phyloP scores from a whole-genome alignment of 2,797 vertebrate species.

The Glossophaga mutica region DNA sequence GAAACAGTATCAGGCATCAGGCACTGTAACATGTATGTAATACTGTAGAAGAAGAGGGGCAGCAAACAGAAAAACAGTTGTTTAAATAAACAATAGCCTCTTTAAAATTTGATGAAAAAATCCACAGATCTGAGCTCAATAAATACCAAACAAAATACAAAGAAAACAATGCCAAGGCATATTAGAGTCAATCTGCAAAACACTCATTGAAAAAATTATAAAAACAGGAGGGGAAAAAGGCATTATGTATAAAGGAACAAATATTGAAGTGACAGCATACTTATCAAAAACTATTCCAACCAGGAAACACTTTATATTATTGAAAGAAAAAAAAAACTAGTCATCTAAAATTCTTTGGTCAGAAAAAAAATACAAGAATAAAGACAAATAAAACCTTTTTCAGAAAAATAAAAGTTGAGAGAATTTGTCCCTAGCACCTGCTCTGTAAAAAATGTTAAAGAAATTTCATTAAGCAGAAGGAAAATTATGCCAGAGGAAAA shows the following conservation, averaged over 20 bases:
- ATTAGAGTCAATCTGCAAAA: background rate
- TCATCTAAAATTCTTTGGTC: background rate
- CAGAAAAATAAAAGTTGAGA: background rate
- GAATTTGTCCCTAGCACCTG: background rate
- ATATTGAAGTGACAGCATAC: background rate
- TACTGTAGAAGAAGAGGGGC: background rate
- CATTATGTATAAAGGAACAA: background rate
- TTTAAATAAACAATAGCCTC: background rate
- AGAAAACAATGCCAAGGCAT: background rate
- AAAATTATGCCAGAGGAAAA: background rate
- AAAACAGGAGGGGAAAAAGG: background rate
- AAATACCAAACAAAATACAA: background rate
- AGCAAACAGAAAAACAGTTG: background rate
- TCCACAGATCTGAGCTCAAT: background rate
- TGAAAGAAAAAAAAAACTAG: background rate
- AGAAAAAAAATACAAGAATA: background rate
- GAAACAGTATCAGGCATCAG: background rate
- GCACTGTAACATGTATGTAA: background rate
- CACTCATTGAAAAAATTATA: background rate
- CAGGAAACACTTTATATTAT: background rate
- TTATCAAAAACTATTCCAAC: background rate
- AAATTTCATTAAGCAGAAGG: background rate
- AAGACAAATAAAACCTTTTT: background rate
- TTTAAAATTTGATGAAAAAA: background rate
- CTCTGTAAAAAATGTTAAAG: background rate